Evolutionary conservation across 2,797 vertebrate species (phyloP).

Genomic region (Neoniphon sammara): DNA sequence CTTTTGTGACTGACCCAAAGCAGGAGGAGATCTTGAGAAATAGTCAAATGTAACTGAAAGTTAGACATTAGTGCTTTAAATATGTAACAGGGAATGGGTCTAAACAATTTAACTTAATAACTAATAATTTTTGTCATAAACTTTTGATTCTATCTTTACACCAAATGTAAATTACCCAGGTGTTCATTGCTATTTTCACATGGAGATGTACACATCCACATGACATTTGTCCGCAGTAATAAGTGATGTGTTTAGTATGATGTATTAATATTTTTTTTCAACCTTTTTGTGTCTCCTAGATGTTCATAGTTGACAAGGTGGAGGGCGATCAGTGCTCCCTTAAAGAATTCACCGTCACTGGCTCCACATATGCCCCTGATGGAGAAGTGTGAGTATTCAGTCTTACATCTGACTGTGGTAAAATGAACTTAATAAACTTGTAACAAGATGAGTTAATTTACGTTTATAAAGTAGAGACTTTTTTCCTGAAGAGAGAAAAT

Average conservation of each 20-base stretch:
- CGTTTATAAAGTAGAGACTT: not conserved
- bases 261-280: constrained; percentile 5
- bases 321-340: constrained; percentile 90
- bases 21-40: too few species aligned
- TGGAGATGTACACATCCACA: not conserved
- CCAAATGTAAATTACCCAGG: too few species aligned
- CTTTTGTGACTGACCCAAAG: too few species aligned
- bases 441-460: not conserved
- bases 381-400: constrained; percentile 93
- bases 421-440: not conserved
- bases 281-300: constrained; percentile 78
- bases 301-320: constrained; percentile 92
- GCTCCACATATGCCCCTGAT: constrained; percentile 95
- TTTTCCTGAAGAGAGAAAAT: not conserved
- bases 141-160: too few species aligned
- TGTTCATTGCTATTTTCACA: not conserved
- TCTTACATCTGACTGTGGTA: not conserved
- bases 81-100: not conserved
- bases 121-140: too few species aligned
- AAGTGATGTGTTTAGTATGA: not conserved
- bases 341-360: constrained; percentile 94
- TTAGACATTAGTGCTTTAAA: not conserved
- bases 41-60: too few species aligned
- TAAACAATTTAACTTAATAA: not conserved
- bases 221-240: not conserved